Evolutionary conservation across 2,888 invertebrate species (phyloP).

Genomic region (Yponomeuta evonymella): DNA sequence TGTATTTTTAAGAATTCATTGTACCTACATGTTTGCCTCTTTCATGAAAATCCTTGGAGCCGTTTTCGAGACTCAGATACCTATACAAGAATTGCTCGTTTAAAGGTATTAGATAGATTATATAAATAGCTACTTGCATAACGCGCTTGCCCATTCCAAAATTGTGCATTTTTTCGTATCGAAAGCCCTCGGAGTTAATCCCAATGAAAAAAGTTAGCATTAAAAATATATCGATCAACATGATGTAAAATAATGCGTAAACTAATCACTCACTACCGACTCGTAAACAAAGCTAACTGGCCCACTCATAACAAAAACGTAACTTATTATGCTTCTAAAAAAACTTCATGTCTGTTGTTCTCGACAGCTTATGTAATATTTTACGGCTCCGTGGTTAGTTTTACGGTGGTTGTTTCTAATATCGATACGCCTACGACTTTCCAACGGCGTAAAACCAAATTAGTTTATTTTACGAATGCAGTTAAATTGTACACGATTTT

Average conservation of each 20-base stretch:
- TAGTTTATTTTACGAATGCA: background rate
- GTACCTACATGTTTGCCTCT: too few relatives aligned
- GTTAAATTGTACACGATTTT: background rate
- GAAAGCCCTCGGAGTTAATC: background rate
- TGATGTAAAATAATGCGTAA: background rate
- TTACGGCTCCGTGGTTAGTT: background rate
- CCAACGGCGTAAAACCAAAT: background rate
- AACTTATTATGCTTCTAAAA: background rate
- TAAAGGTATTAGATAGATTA: too few relatives aligned
- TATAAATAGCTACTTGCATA: background rate
- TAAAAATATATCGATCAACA: background rate
- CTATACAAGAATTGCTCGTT: too few relatives aligned
- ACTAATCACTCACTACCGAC: background rate
- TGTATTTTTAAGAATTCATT: too few relatives aligned
- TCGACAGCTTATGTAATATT: background rate
- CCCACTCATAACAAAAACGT: background rate
- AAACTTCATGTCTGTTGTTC: background rate
- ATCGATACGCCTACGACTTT: background rate
- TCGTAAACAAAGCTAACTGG: background rate
- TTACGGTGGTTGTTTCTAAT: background rate
- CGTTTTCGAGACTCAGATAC: too few relatives aligned
- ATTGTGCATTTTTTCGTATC: background rate
- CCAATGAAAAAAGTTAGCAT: background rate
- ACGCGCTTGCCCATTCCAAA: background rate
- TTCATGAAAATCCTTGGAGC: too few relatives aligned